Percentiles rank a stretch among this genome's conserved stretches.
These are phyloP conservation scores for Oxytorus armatus DNA, from an alignment of 2,888 invertebrate species.

Conservation along the genomic window DNA sequence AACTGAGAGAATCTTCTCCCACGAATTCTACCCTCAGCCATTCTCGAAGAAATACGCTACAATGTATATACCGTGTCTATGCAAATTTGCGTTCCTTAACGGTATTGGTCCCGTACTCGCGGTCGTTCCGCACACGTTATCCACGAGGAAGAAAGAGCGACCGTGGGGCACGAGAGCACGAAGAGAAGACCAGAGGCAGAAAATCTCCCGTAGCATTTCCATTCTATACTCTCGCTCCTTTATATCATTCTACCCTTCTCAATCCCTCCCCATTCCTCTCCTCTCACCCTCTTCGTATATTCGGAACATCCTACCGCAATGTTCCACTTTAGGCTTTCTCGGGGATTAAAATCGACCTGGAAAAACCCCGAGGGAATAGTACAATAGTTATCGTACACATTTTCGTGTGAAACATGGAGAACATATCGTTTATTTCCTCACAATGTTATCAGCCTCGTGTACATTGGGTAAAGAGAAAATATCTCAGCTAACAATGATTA, in stretches of 20 bases:
- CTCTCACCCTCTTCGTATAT: slow-evolving; percentile 1
- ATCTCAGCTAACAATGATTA: neutral
- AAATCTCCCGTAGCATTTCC: slow-evolving; percentile 35
- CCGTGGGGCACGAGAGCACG: slow-evolving; percentile 31
- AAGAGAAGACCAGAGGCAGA: slow-evolving; percentile 32
- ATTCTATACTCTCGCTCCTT: slow-evolving; percentile 30
- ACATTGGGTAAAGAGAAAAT: neutral
- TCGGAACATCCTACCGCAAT: slow-evolving; percentile 38
- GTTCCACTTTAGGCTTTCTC: slow-evolving; percentile 31
- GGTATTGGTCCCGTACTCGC: slow-evolving; percentile 58
- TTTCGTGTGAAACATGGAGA: neutral
- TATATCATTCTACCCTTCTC: slow-evolving; percentile 17
- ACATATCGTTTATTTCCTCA: neutral
- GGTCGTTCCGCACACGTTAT: slow-evolving; percentile 52
- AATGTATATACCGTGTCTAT: slow-evolving; percentile 49
- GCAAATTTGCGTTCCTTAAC: slow-evolving; percentile 64
- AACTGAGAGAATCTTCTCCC: slow-evolving; percentile 49
- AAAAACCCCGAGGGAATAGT: slow-evolving; percentile 15
- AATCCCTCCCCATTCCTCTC: neutral
- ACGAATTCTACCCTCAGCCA: slow-evolving; percentile 41
- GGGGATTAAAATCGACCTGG: slow-evolving; percentile 34
- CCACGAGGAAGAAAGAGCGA: slow-evolving; percentile 45
- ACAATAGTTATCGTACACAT: slow-evolving; percentile 9
- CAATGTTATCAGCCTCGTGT: neutral
- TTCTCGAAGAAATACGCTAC: slow-evolving; percentile 50